Evolutionary conservation across 2,888 invertebrate genomes (phyloP).

Genomic region (Lasioglossum malachurum): DNA sequence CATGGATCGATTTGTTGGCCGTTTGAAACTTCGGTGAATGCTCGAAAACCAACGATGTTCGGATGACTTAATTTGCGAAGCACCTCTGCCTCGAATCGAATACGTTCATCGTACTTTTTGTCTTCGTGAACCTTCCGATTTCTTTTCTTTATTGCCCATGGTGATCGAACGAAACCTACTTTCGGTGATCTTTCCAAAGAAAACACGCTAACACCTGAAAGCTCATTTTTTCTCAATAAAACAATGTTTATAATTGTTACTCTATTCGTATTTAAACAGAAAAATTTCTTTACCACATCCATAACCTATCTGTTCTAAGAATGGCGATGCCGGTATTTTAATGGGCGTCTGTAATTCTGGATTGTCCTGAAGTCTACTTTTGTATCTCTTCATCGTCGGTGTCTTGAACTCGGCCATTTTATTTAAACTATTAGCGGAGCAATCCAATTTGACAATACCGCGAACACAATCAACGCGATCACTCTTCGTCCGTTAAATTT

Average conservation of each 20-base stretch:
- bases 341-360: constrained; percentile 78
- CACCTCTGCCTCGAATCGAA: constrained; percentile 90
- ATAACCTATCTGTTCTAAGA: constrained; percentile 90
- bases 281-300: constrained; percentile 88
- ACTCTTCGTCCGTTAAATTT: constrained; percentile 30
- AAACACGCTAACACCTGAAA: constrained; percentile 91
- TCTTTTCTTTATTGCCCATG: constrained; percentile 94
- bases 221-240: constrained; percentile 22
- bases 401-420: constrained; percentile 81
- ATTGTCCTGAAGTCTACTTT: constrained; percentile 70
- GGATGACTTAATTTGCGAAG: constrained; percentile 90
- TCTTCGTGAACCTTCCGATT: constrained; percentile 84
- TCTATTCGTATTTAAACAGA: background rate
- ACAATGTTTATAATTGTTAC: background rate
- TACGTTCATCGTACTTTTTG: constrained; percentile 86
- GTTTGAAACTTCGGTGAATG: constrained; percentile 86
- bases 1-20: constrained; percentile 86
- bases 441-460: background rate
- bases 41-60: constrained; percentile 92
- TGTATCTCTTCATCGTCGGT: constrained; percentile 73
- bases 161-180: constrained; percentile 89
- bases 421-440: background rate
- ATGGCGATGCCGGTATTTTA: constrained; percentile 90
- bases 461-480: background rate
- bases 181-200: constrained; percentile 90